phyloP scores from a whole-genome alignment of 2,888 invertebrate genomes.

The Coleophora deauratella region DNA sequence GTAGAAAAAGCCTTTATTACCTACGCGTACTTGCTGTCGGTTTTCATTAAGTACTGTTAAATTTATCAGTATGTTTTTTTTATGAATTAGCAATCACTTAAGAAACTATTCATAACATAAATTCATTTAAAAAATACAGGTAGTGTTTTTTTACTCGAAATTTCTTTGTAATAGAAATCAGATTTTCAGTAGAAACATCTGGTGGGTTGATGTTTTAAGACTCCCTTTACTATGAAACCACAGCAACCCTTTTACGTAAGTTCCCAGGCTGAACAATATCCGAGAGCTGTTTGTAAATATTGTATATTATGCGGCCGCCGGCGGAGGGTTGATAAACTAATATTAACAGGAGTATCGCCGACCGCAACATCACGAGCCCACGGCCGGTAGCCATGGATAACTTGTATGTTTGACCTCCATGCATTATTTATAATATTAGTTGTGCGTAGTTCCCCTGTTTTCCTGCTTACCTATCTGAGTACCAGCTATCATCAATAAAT shows the following conservation, averaged over 20 bases:
- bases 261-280: not conserved
- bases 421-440: slow-evolving; percentile 68
- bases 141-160: too few species aligned
- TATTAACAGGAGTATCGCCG: slow-evolving; percentile 63
- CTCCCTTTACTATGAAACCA: too few species aligned
- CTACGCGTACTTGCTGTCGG: too few species aligned
- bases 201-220: too few species aligned
- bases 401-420: slow-evolving; percentile 61
- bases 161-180: too few species aligned
- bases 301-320: slow-evolving; percentile 25
- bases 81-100: too few species aligned
- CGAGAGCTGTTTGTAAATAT: not conserved
- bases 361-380: slow-evolving; percentile 64
- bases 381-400: slow-evolving; percentile 48
- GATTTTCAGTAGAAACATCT: too few species aligned
- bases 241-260: not conserved
- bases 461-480: slow-evolving; percentile 49
- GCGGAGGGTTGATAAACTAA: slow-evolving; percentile 63
- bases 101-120: too few species aligned
- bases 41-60: too few species aligned
- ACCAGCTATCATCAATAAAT: slow-evolving; percentile 44
- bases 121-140: too few species aligned
- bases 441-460: slow-evolving; percentile 43
- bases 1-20: too few species aligned
- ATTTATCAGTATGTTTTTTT: too few species aligned